These are phyloP conservation scores for Kryphioiulus occultus DNA, from an alignment of 2,888 invertebrate species.

Conservation along the genomic window DNA sequence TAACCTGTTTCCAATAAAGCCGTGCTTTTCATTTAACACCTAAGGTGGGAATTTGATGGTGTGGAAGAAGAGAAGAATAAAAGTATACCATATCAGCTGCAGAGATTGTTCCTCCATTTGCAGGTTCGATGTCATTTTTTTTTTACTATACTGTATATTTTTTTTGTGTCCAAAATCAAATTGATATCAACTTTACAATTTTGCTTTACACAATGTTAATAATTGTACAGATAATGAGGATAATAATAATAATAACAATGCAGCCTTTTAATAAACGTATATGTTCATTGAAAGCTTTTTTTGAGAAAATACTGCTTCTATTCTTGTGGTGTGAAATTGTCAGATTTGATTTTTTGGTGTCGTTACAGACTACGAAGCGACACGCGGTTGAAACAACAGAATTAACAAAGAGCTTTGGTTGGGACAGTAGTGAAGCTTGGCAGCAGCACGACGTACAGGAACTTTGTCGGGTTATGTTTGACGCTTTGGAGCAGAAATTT, in stretches of 20 bases:
- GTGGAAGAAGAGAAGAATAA: conserved; percentile 60
- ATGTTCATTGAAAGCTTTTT: no score
- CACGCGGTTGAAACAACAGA: conserved; percentile 85
- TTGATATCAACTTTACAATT: no score
- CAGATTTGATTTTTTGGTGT: neutral
- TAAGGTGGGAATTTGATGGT: conserved; percentile 28
- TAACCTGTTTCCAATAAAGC: neutral
- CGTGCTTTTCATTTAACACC: neutral
- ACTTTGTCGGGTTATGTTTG: conserved; percentile 87
- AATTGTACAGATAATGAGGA: no score
- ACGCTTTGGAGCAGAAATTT: conserved; percentile 84
- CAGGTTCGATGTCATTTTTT: conserved; percentile 67
- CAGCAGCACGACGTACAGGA: conserved; percentile 94
- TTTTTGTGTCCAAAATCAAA: no score
- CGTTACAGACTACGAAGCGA: conserved; percentile 74
- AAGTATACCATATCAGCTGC: conserved; percentile 85
- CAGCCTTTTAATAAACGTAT: no score
- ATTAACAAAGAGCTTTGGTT: conserved; percentile 86
- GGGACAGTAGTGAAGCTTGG: conserved; percentile 89
- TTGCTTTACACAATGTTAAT: no score
- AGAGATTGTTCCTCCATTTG: conserved; percentile 82
- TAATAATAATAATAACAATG: no score
- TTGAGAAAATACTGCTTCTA: no score
- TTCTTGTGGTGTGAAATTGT: conserved; percentile 47
- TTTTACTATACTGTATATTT: no score